Base-by-base conservation (phyloP, 2,113 vertebrate species). In the Balaeniceps rex region DNA sequence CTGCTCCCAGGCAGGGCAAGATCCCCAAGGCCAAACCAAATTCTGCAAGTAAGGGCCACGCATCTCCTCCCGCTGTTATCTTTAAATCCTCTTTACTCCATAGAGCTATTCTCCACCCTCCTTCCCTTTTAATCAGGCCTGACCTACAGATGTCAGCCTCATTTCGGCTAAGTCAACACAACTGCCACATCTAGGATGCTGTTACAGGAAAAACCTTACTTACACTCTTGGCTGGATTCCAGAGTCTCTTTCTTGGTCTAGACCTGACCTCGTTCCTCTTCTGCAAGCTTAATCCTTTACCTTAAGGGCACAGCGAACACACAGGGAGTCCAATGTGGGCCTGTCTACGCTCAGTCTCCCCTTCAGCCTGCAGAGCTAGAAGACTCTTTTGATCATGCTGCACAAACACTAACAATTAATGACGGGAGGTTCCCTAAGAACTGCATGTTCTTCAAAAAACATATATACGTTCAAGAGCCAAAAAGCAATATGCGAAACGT, bases 101-200 rank as follows among this genome's bases (percentile, higher is more conserved):
- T 21, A n/a, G 46, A 96, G 80, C 84, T 94, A 38, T 90, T 93
- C 86, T 88, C 46, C 65, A 94, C 40, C 60, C 68, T 93, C 77
- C 68, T 96, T 96, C 71, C 69, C 68, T 95, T 97, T 97, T 96
- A 94, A 97, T 89, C 88, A 94, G 91, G 51, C 61, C 87, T 93
- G 93, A 94, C 81, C 90, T 96, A 95, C 83, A 97, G 86, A 95
- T 88, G 93, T 96, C 96, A 97, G 77, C 93, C 91, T 93, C 82
- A 93, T 96, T 96, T 97, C 13, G 1, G 87, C 83, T 93, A 97
- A 96, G 82, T 96, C 96, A 93, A 97, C 94, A 94, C 88, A 95
- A 95, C 65, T 87, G 58, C 88, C 90, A 97, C 78, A 42, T 97
- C 82, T 90, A 92, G 88, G 91, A 97, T 95, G 87, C 71, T 89